These are phyloP conservation scores for Aphaenogaster floridana DNA, from an alignment of 1,140 invertebrate species.

Conservation along the genomic window DNA sequence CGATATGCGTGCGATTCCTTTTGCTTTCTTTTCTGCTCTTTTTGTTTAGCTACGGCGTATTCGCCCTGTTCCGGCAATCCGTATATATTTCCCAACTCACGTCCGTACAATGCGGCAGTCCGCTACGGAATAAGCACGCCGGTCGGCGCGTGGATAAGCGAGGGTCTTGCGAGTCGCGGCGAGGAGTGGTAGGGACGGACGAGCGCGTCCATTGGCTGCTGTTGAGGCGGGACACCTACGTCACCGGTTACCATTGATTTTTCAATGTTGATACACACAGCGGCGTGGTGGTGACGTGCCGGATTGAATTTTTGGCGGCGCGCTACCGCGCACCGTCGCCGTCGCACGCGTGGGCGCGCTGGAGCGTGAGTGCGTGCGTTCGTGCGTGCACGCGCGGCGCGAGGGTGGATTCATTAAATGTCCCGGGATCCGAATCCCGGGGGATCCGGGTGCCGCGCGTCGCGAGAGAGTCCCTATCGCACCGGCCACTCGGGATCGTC, in stretches of 20 bases:
- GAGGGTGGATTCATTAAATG: constrained; percentile 13
- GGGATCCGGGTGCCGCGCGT: not conserved
- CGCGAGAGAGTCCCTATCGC: not conserved
- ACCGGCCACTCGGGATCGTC: not conserved
- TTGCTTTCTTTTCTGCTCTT: not conserved
- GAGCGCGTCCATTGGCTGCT: constrained; percentile 76
- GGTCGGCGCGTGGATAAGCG: constrained; percentile 69
- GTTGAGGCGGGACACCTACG: constrained; percentile 84
- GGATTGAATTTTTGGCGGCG: constrained; percentile 78
- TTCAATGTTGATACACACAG: constrained; percentile 84
- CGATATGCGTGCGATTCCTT: not conserved
- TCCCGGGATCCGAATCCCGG: not conserved
- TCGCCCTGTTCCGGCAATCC: constrained; percentile 63
- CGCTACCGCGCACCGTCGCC: not conserved
- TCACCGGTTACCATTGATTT: constrained; percentile 86
- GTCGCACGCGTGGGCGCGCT: constrained; percentile 9
- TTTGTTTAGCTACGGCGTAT: constrained; percentile 29
- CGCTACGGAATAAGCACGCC: constrained; percentile 82
- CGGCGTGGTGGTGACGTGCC: constrained; percentile 76
- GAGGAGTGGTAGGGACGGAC: constrained; percentile 43
- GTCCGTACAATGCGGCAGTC: constrained; percentile 75
- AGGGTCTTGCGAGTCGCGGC: not conserved
- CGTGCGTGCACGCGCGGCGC: not conserved
- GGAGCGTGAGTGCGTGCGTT: not conserved
- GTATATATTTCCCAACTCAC: constrained; percentile 46